A percentile compares a stretch with the other conserved stretches of the same genome.
Conservation (phyloP, 1,140 invertebrate species). For the Zaprionus vittiger region DNA sequence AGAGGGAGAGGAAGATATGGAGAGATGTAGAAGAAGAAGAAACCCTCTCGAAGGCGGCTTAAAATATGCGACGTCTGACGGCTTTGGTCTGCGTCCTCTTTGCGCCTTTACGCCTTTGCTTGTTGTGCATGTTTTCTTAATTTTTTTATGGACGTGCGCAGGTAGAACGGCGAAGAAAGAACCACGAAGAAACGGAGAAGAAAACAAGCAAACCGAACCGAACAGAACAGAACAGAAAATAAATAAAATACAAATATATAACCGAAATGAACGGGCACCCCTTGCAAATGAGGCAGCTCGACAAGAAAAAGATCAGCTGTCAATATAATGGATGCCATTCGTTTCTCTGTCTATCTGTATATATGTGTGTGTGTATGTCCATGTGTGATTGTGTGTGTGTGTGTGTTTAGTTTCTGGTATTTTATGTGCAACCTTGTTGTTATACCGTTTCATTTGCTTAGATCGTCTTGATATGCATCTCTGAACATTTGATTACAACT, state of each 20-base stretch:
- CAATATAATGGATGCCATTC: conserved; percentile 67
- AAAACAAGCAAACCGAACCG: conserved; percentile 28
- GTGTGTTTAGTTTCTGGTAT: conserved; percentile 1
- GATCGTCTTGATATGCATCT: conserved; percentile 75
- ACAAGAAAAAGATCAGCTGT: conserved; percentile 71
- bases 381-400: no score
- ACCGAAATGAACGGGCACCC: conserved; percentile 45
- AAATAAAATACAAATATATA: conserved; percentile 47
- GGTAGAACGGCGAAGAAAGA: conserved; percentile 49
- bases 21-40: neutral
- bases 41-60: conserved; percentile 54
- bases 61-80: conserved; percentile 67
- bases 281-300: conserved; percentile 50
- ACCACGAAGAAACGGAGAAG: neutral
- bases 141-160: conserved; percentile 73
- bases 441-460: conserved; percentile 67
- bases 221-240: conserved; percentile 38
- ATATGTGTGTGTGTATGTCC: neutral
- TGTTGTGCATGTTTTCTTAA: conserved; percentile 72
- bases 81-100: conserved; percentile 31
- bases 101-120: conserved; percentile 38
- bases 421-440: conserved; percentile 53
- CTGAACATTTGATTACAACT: conserved; percentile 60
- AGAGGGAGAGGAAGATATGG: neutral
- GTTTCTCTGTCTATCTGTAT: neutral